These are phyloP conservation scores for Listronotus bonariensis DNA, from an alignment of 1,140 invertebrate species.

Conservation along the genomic window DNA sequence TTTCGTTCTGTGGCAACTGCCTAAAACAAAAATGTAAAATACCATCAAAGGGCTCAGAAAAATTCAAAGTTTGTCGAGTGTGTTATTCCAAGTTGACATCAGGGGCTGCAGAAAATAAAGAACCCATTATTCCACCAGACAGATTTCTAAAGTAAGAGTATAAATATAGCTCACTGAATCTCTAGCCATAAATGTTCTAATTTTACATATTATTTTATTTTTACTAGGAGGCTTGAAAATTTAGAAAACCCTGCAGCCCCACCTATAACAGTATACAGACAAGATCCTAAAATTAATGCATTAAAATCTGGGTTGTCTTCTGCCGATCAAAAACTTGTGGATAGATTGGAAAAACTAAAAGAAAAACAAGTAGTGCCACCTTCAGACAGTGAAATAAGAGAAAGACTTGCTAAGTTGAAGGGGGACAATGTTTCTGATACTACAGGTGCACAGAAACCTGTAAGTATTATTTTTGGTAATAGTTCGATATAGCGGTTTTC, in stretches of 20 bases:
- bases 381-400: slow-evolving; percentile 60
- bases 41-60: slow-evolving; percentile 48
- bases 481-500: no score
- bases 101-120: slow-evolving; percentile 29
- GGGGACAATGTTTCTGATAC: slow-evolving; percentile 53
- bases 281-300: slow-evolving; percentile 54
- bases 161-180: not conserved
- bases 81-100: slow-evolving; percentile 49
- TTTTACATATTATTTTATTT: slow-evolving; percentile 23
- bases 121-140: slow-evolving; percentile 56
- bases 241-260: slow-evolving; percentile 56
- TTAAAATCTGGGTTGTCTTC: slow-evolving; percentile 54
- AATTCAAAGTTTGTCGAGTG: slow-evolving; percentile 58
- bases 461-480: no score
- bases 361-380: slow-evolving; percentile 55
- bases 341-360: slow-evolving; percentile 65
- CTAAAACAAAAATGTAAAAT: slow-evolving; percentile 57
- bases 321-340: slow-evolving; percentile 60
- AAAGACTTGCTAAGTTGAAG: slow-evolving; percentile 62
- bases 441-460: slow-evolving; percentile 44
- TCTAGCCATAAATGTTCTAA: not conserved
- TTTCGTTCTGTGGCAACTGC: slow-evolving; percentile 68
- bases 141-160: slow-evolving; percentile 58
- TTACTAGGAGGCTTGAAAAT: slow-evolving; percentile 53
- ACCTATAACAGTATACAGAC: slow-evolving; percentile 59